Evolutionary conservation across 2,113 vertebrate species (phyloP).

Genomic region (Thamnophis sirtalis): DNA sequence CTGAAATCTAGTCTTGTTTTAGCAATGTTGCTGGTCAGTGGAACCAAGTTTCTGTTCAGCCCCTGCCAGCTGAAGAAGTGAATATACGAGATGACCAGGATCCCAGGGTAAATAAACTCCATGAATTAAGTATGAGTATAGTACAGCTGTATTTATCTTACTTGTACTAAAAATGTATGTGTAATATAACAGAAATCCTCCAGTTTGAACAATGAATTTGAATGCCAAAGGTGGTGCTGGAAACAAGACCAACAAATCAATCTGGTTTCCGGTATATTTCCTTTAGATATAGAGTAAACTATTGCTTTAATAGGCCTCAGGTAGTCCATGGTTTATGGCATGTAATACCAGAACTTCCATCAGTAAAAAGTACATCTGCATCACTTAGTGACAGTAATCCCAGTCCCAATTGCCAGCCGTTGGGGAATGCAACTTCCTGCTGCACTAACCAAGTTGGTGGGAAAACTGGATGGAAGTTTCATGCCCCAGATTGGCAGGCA

Average conservation of each 20-base stretch:
- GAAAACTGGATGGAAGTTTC: not conserved
- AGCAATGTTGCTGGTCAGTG: constrained; percentile 88
- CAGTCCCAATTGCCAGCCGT: not conserved
- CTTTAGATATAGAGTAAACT: not conserved
- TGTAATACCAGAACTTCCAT: not conserved
- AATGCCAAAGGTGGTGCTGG: not conserved
- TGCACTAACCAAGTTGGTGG: not conserved
- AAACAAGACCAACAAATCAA: not conserved
- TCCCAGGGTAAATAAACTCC: constrained; percentile 77
- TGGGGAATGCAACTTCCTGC: not conserved
- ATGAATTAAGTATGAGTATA: not conserved
- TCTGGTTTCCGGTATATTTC: not conserved
- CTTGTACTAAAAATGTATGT: not conserved
- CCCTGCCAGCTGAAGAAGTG: constrained; percentile 84
- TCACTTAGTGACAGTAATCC: not conserved
- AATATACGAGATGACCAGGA: constrained; percentile 83
- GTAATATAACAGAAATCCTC: not conserved
- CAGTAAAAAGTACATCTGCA: not conserved
- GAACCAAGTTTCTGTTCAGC: constrained; percentile 93
- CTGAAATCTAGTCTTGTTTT: constrained; percentile 2
- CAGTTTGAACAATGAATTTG: not conserved
- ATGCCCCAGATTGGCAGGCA: not conserved
- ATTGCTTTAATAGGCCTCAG: not conserved
- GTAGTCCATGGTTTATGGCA: not conserved
- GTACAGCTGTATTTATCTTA: not conserved